Evolutionary conservation across 2,797 vertebrate species (phyloP), one percentile per base, ranked within the genome.

Genomic region (Euthynnus affinis): DNA sequence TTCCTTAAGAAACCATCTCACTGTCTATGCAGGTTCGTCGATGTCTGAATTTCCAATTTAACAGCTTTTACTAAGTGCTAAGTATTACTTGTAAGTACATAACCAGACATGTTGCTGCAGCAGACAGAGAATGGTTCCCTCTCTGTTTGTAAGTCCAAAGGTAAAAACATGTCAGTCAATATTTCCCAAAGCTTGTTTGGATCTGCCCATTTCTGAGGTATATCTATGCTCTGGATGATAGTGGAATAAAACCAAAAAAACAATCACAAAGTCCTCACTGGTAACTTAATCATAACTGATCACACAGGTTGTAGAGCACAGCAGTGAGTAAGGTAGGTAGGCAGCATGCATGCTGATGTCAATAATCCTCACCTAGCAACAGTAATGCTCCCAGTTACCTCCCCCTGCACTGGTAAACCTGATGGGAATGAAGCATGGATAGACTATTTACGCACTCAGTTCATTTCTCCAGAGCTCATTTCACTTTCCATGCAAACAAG

Each of bases 131-230:
- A 29, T 25, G 20, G 44, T 25, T 65, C 52, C 5, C 42, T 49
- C 56, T 88, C 51, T 95, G 88, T 95, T 95, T 94, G 88, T 68
- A 82, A 66, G 90, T 94, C 92, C 94, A 94, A 94, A 95, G 93
- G 90, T 88, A 56, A 10, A 76, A 64, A 32, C 55, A 23, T 32
- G 14, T 72, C 27, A 82, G 82, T 91, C 91, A 87, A 91, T 92
- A 87, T 66, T 84, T 78, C 59, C 79, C 46, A 62, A 78, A 65
- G 61, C 68, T 71, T 0, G 9, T 32, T 56, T 76, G 49, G 27
- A 68, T 80, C 58, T n/a, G 37, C 6, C 20, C 12, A 42, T 53
- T 52, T 34, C 20, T 27, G 56, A 61, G 42, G 53, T 78, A 42
- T 59, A 23, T 49, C 17, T 18, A 0, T 55, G 46, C 12, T 23